These are phyloP conservation scores for Panthera tigris DNA, from an alignment of 2,113 vertebrate species.

Conservation along the genomic window DNA sequence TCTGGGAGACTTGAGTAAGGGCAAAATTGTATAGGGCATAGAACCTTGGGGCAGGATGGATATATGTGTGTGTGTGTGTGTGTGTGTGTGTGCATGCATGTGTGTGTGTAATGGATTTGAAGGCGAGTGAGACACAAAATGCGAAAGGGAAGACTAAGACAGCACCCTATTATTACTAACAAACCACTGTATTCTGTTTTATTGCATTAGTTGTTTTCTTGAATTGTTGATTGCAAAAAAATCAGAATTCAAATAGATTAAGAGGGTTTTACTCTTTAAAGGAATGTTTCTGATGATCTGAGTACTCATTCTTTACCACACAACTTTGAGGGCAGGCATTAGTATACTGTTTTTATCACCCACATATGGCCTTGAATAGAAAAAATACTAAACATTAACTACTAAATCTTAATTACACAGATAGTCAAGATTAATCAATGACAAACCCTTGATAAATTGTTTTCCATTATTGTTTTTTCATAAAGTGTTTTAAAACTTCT, in stretches of 20 bases:
- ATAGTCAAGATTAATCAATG: background rate
- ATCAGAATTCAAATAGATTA: background rate
- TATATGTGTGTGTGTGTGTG: too few species aligned
- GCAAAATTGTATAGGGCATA: background rate
- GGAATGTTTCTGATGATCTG: background rate
- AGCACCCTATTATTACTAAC: background rate
- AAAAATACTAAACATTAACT: background rate
- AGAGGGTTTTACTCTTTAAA: background rate
- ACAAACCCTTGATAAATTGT: background rate
- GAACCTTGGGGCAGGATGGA: background rate
- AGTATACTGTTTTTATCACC: background rate
- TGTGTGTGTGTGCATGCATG: background rate
- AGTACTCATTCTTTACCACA: background rate
- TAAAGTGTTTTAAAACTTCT: background rate
- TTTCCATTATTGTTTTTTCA: background rate
- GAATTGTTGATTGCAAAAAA: background rate
- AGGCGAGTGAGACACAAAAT: background rate
- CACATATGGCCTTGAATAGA: background rate
- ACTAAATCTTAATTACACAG: background rate
- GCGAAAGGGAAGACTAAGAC: background rate
- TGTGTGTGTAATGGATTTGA: background rate
- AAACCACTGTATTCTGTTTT: background rate
- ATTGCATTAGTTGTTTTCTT: background rate
- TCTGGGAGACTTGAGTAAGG: background rate
- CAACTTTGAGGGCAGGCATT: background rate